phyloP scores from a whole-genome alignment of 1,140 invertebrate genomes.

The Eriocheir sinensis region DNA sequence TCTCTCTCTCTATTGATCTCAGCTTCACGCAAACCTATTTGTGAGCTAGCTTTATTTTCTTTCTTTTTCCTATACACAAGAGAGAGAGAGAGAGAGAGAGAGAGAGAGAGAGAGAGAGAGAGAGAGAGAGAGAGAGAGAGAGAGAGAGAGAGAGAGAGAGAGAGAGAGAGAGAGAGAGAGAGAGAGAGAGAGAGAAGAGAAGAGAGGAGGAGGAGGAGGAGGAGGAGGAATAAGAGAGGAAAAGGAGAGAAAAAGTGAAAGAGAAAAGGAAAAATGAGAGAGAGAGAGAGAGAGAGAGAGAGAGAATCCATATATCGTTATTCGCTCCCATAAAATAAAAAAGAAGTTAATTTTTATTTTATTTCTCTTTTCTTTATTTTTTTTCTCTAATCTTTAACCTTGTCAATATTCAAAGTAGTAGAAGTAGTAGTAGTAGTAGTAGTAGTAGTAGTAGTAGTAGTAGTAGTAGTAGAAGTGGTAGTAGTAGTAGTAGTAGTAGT shows the following conservation, averaged over 20 bases:
- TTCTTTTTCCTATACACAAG: not conserved
- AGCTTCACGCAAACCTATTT: conserved; percentile 12
- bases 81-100: conserved; percentile 65
- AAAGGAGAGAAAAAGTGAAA: not conserved
- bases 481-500: conserved; percentile 12
- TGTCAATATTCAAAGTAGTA: too few species aligned
- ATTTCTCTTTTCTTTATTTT: too few species aligned
- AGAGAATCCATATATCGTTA: not conserved
- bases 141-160: not conserved
- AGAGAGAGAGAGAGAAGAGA: not conserved
- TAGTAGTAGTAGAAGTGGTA: not conserved
- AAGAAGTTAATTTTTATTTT: too few species aligned
- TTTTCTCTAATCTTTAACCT: not conserved
- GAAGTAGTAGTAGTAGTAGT: not conserved
- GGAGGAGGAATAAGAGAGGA: not conserved
- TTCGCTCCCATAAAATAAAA: not conserved
- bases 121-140: not conserved
- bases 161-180: not conserved
- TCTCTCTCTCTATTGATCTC: conserved; percentile 33
- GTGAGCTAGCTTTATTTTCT: not conserved
- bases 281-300: not conserved
- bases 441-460: conserved; percentile 9
- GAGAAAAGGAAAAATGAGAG: not conserved
- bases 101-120: conserved; percentile 52
- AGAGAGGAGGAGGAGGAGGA: not conserved